Evolutionary conservation across 2,888 invertebrate species (phyloP).

Genomic region (Macaria notata): DNA sequence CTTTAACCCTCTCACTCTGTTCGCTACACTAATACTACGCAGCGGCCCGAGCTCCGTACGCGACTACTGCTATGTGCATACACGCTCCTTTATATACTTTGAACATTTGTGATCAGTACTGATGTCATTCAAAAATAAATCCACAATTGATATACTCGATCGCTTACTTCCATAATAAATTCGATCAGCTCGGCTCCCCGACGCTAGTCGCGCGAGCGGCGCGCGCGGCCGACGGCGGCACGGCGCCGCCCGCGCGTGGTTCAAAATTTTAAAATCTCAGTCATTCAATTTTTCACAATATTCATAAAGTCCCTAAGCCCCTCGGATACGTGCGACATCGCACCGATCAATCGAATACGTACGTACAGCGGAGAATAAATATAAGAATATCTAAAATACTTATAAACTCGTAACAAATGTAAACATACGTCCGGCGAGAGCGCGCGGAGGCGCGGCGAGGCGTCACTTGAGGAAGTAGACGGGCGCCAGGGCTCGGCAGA

Average conservation of each 20-base stretch:
- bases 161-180: constrained; percentile 81
- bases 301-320: constrained; percentile 27
- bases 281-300: constrained; percentile 53
- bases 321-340: constrained; percentile 38
- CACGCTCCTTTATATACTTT: constrained; percentile 48
- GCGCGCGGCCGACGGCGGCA: constrained; percentile 30
- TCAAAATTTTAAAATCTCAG: constrained; percentile 64
- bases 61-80: constrained; percentile 52
- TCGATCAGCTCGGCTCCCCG: constrained; percentile 77
- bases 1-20: constrained; percentile 83
- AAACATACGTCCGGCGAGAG: constrained; percentile 74
- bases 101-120: constrained; percentile 69
- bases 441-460: constrained; percentile 51
- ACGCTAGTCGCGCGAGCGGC: constrained; percentile 46
- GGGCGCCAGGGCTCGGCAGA: constrained; percentile 67
- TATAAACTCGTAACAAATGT: constrained; percentile 83
- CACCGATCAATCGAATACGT: constrained; percentile 64
- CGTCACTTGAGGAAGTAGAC: constrained; percentile 66
- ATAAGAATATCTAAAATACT: constrained; percentile 88
- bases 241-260: constrained; percentile 36
- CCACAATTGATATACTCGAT: constrained; percentile 68
- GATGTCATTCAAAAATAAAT: constrained; percentile 63
- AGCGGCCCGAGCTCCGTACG: constrained; percentile 73
- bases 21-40: constrained; percentile 78
- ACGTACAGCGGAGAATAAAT: constrained; percentile 84